Percentiles rank a stretch among this genome's conserved stretches.
Conservation (phyloP, 2,888 invertebrate species). For the Omphaloscelis lunosa region DNA sequence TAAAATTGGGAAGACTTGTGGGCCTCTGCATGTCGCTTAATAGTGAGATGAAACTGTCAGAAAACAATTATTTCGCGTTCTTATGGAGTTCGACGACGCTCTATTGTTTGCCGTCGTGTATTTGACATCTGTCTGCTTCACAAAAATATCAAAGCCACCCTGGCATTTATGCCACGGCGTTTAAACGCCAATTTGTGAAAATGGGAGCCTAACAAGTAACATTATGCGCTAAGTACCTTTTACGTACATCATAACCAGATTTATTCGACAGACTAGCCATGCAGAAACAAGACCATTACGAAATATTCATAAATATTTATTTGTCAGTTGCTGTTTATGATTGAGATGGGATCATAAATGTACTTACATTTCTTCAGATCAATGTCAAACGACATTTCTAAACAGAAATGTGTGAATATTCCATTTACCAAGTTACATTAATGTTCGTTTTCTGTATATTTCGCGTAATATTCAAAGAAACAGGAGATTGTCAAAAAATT, state of each 20-base stretch:
- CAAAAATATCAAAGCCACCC: not conserved
- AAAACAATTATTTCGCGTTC: conserved; percentile 5
- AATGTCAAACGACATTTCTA: conserved; percentile 7
- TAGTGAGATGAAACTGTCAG: conserved; percentile 11
- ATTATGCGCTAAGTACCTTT: not conserved
- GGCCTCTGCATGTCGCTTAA: not conserved
- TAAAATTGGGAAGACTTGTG: not conserved
- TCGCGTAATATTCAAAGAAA: not conserved
- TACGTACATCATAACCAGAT: not conserved
- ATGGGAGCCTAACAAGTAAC: not conserved
- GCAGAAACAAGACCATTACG: not conserved
- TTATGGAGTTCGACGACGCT: not conserved
- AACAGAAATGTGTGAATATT: conserved; percentile 4
- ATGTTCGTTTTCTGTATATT: not conserved
- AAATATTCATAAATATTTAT: conserved; percentile 15
- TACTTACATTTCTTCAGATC: conserved; percentile 3
- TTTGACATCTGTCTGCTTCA: not conserved
- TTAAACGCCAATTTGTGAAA: not conserved
- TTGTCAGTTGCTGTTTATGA: conserved; percentile 18
- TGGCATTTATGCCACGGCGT: not conserved
- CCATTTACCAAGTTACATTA: not conserved
- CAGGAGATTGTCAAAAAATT: not conserved
- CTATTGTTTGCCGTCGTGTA: conserved; percentile 5
- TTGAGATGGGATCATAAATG: conserved; percentile 11
- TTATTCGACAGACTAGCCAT: not conserved